phyloP scores from a whole-genome alignment of 2,888 invertebrate genomes.

The Macropis europaea region DNA sequence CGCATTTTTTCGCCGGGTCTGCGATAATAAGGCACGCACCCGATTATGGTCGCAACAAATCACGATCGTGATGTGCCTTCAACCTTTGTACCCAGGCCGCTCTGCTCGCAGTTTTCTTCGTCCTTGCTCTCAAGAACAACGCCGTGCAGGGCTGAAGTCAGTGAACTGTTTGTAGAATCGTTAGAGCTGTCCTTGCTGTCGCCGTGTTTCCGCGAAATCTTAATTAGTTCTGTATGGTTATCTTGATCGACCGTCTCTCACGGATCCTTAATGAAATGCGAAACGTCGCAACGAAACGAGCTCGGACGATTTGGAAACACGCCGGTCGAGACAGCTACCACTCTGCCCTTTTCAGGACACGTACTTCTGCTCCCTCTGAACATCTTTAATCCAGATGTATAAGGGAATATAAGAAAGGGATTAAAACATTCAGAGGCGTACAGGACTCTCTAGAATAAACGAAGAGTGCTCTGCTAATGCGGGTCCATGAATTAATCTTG shows the following conservation, averaged over 20 bases:
- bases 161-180: conserved; percentile 28
- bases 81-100: neutral
- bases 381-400: too few species aligned
- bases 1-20: conserved; percentile 5
- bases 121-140: conserved; percentile 35
- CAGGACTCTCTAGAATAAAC: too few species aligned
- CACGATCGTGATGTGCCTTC: conserved; percentile 16
- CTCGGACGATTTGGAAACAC: neutral
- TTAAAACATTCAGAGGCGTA: too few species aligned
- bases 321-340: too few species aligned
- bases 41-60: conserved; percentile 28
- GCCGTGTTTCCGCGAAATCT: conserved; percentile 33
- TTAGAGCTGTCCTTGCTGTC: conserved; percentile 10
- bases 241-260: conserved; percentile 12
- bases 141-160: conserved; percentile 37
- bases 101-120: neutral
- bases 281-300: neutral
- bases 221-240: conserved; percentile 28
- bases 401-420: too few species aligned
- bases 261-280: neutral
- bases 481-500: too few species aligned
- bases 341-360: neutral
- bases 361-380: neutral
- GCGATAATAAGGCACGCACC: neutral
- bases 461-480: too few species aligned